Evolutionary conservation across 2,797 vertebrate genomes (phyloP), one percentile per base, ranked within the genome.

Genomic region (Protonibea diacanthus): DNA sequence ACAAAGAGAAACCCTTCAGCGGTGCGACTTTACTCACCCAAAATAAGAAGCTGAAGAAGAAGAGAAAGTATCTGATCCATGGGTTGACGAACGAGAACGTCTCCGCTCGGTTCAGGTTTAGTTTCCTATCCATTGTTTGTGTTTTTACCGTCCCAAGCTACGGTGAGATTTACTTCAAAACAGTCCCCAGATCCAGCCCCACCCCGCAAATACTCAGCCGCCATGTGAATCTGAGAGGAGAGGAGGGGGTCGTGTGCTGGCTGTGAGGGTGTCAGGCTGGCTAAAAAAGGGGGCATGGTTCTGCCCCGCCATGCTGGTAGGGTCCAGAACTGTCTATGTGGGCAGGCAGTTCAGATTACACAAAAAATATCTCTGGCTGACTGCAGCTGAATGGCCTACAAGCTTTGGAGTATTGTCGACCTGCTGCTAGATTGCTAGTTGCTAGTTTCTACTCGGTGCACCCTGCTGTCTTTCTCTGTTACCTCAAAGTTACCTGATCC

Each of bases 1-100:
- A 55, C 2, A n/a, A 52, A 47, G n/a, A n/a, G 29, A 29, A 70
- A 71, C 18, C n/a, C 40, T 44, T 47, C 13, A 62, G 20, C n/a
- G 2, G 14, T 4, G 18, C 7, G 47, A 42, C 69, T 83, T 65
- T 60, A 95, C 94, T 96, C 88, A 96, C 94, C 95, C 95, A 95
- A 82, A 96, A 96, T 38, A 95, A 82, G 86, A 96, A 95, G 89
- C 95, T 96, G 93, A 95, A 96, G 91, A 96, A 94, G 91, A 96
- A 95, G 63, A 95, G 94, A 58, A 95, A 95, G 71, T 95, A 95
- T 83, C 94, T 71, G 68, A 96, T 96, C 94, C 94, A 95, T n/a
- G 95, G 95, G 76, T 95, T 96, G 87, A 96, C 74, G 29, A 94
- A 95, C 70, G 94, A 94, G 87, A 96, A 95, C 0, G 93, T 95